These are phyloP conservation scores for Cantharis nigra DNA, from an alignment of 2,888 invertebrate species.

Conservation along the genomic window DNA sequence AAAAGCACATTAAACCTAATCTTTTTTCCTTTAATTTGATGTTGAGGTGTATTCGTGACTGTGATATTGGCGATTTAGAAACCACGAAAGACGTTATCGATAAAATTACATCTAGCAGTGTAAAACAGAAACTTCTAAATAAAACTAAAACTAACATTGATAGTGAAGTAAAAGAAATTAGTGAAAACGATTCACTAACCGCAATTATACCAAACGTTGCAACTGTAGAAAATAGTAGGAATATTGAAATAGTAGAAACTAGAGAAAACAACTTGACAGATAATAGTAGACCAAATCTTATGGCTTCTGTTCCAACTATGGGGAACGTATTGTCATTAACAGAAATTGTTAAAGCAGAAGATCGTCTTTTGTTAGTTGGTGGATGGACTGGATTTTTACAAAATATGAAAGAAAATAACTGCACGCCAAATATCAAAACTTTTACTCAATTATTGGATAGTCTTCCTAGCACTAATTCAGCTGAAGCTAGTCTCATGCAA, in stretches of 20 bases:
- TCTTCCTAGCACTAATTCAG: constrained; percentile 66
- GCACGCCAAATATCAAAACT: constrained; percentile 78
- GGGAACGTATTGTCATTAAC: constrained; percentile 64
- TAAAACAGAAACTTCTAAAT: not conserved
- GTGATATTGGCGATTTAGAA: constrained; percentile 72
- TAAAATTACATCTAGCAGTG: constrained; percentile 31
- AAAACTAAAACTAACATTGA: not conserved
- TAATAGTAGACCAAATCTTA: constrained; percentile 65
- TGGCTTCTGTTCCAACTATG: constrained; percentile 64
- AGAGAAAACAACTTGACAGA: not conserved
- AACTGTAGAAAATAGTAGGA: not conserved
- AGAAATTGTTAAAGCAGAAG: constrained; percentile 64
- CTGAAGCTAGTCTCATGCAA: constrained; percentile 71
- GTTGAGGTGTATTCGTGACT: constrained; percentile 78
- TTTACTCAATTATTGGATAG: constrained; percentile 77
- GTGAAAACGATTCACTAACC: not conserved
- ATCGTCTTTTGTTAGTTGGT: constrained; percentile 78
- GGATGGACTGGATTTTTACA: constrained; percentile 76
- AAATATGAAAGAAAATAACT: constrained; percentile 70
- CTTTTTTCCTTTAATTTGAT: constrained; percentile 80
- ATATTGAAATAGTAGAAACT: not conserved
- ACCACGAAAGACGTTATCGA: constrained; percentile 58
- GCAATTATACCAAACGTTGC: not conserved
- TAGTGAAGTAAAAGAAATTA: not conserved
- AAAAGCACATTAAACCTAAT: constrained; percentile 67